Evolutionary conservation across 2,797 vertebrate species (phyloP).

Genomic region (Pseudochirops cupreus): DNA sequence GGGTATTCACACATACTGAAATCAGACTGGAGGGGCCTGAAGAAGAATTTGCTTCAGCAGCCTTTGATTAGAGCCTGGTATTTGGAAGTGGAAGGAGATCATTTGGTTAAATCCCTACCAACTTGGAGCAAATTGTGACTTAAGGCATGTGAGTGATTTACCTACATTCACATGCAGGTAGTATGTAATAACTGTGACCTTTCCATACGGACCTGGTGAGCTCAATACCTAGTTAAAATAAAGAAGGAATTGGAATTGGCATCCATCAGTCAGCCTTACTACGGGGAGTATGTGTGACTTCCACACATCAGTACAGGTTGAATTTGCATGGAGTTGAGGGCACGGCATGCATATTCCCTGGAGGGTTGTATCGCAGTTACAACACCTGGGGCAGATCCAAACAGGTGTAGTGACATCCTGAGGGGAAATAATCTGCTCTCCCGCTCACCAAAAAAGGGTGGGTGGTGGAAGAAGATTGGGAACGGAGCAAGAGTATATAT

Average conservation of each 20-base stretch:
- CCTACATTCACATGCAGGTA: neutral
- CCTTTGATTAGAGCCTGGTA: neutral
- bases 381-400: slow-evolving; percentile 48
- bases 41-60: neutral
- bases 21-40: neutral
- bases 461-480: neutral
- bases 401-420: no score
- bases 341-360: slow-evolving; percentile 63
- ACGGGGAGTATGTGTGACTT: neutral
- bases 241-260: neutral
- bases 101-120: neutral
- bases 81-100: neutral
- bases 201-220: neutral
- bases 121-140: neutral
- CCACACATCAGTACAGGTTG: slow-evolving; percentile 54
- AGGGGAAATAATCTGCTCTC: neutral
- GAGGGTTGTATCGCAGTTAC: slow-evolving; percentile 68
- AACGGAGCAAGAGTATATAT: neutral
- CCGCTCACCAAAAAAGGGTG: neutral
- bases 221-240: neutral
- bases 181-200: neutral
- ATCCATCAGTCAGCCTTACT: neutral
- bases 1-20: neutral
- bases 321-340: slow-evolving; percentile 51
- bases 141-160: neutral